Evolutionary conservation across 2,797 vertebrate genomes (phyloP), one percentile per base, ranked within the genome.

Genomic region (Ptychobarbus kaznakovi): DNA sequence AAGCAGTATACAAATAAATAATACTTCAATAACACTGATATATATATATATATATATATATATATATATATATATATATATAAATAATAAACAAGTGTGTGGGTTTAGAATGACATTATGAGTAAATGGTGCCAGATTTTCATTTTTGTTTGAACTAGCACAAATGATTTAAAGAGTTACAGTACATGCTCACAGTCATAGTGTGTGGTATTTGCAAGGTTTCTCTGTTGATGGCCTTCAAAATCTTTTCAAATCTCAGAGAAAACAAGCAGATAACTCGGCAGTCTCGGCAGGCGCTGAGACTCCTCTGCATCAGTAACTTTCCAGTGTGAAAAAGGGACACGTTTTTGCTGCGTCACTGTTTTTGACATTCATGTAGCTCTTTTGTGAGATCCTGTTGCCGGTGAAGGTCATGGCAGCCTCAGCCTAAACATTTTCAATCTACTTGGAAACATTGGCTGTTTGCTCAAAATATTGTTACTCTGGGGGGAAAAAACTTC

Each of bases 251-350:
- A 75, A 35, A 75, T 35, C 32, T 56, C 44, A 3, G 2, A 28
- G 38, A 78, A 44, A 78, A 78, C 56, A 78, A 44, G 56, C 38
- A 44, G 76, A 63, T 25, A 78, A 42, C 2, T 28, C 12, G 6
- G 6, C 32, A 56, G 13, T 78, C 7, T 78, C 61, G 40, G 53
- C 75, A 78, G 22, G 22, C 22, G 28, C 15, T 25, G 76, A 42
- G n/a, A 63, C 76, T 63, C 76, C 38, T 25, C 56, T 78, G 76
- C 38, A 78, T 25, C 35, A 77, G 51, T 40, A 63, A 78, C 13
- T 42, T 78, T 12, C 20, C 22, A 61, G 22, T 16, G 53, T 25
- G 5, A 25, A 25, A 63, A 61, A 78, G 4, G 4, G n/a, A 40
- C 7, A 44, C 4, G 1, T 42, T 78, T 58, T 42, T 77, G 35